Evolutionary conservation across 2,113 vertebrate genomes (phyloP), one percentile per base, ranked within the genome.

Genomic region (Poecilia latipinna): DNA sequence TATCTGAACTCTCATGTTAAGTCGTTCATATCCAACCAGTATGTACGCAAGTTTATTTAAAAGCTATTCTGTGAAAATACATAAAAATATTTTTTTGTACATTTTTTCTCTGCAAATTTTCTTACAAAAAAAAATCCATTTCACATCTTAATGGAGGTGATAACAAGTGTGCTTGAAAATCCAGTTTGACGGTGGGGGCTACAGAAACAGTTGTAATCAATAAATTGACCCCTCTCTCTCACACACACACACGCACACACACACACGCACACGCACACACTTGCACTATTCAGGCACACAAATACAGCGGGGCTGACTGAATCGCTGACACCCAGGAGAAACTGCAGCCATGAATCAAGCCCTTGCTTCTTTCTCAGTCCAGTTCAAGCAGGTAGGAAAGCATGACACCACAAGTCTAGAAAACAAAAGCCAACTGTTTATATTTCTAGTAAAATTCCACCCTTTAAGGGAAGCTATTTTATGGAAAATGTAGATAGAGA

Each of bases 31-130:
- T 94, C 92, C 92, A 95, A 96, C 96, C 95, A 93, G 94, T 95
- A 96, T 94, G 97, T 96, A 97, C 97, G 97, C 97, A 96, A 96
- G 95, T 96, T 96, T 95, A 95, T 97, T 97, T 96, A 97, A 98
- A 99, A 99, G 97, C 97, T 96, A 96, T 97, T 97, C 95, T 95
- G 96, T 98, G 97, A 99, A 99, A 99, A 99, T 99, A 98, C 97
- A 96, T 98, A 99, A 97, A 99, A 99, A 98, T 97, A 95, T 95
- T 97, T 96, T 95, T 95, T 95, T 90, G 82, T 71, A 91, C 91
- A 92, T 90, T 28, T 33, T 80, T 90, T 95, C 87, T 17, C 32
- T 84, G n/a, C 10, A 78, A 88, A 91, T 95, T 94, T 92, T 95
- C 79, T 95, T 97, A 96, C 91, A 96, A 97, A 92, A 65, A 66